Conservation (phyloP, 1,140 invertebrate species). For the Euglossa dilemma region DNA sequence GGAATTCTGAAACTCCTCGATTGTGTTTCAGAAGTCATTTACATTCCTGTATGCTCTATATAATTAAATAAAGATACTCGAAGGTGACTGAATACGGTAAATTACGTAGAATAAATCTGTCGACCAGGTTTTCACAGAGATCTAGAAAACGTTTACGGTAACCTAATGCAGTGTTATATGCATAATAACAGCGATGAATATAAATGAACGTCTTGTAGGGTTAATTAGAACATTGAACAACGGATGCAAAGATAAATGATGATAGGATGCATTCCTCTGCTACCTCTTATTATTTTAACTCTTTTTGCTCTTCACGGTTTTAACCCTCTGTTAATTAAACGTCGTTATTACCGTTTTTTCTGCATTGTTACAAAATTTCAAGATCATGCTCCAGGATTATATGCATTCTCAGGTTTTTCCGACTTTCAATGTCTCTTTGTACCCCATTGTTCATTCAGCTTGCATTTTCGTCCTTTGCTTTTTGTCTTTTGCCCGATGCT, state of each 20-base stretch:
- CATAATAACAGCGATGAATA: neutral
- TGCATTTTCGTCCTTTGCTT: neutral
- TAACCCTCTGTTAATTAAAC: neutral
- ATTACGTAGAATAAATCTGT: neutral
- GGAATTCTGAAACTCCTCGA: no score
- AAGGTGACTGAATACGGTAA: neutral
- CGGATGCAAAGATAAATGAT: conserved; percentile 2
- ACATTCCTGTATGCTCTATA: no score
- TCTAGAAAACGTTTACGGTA: neutral
- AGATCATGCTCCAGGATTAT: neutral
- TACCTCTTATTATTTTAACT: neutral
- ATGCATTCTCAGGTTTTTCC: neutral
- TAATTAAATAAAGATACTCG: no score
- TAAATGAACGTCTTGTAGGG: neutral
- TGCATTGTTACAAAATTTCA: neutral
- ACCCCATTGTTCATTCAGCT: neutral
- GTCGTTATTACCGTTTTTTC: neutral
- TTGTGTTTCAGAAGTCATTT: no score
- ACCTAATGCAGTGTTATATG: neutral
- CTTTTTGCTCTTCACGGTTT: neutral
- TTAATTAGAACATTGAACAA: conserved; percentile 1
- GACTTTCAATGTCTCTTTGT: neutral
- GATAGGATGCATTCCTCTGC: neutral
- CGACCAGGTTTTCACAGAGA: neutral
- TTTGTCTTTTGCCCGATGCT: no score